phyloP scores from a whole-genome alignment of 1,140 invertebrate genomes.

The Drosophila busckii region DNA sequence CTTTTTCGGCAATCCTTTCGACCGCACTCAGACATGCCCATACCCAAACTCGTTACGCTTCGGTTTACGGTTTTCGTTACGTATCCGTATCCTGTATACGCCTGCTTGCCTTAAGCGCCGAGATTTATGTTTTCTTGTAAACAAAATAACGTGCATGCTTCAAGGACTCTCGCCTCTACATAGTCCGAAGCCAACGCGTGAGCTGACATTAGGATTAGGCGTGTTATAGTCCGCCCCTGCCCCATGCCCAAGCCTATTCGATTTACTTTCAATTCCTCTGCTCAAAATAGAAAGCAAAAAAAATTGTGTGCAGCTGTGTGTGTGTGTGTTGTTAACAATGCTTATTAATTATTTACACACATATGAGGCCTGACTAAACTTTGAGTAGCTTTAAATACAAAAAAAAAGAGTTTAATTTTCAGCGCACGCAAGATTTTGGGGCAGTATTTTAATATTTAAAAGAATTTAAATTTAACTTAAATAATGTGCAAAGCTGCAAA shows the following conservation, averaged over 20 bases:
- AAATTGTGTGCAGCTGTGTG: constrained; percentile 2
- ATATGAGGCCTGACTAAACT: too few species aligned
- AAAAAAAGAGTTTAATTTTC: too few species aligned
- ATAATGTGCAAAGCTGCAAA: too few species aligned
- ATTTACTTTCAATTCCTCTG: constrained; percentile 48
- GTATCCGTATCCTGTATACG: not conserved
- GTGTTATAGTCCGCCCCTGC: constrained; percentile 26
- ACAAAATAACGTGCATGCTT: constrained; percentile 73
- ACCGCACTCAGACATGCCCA: constrained; percentile 62
- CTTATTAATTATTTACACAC: constrained; percentile 71
- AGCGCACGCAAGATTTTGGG: too few species aligned
- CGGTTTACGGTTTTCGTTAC: too few species aligned
- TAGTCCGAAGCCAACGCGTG: constrained; percentile 9
- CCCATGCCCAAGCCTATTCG: constrained; percentile 50
- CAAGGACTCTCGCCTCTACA: constrained; percentile 35
- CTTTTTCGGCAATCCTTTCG: constrained; percentile 67
- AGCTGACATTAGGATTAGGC: constrained; percentile 61
- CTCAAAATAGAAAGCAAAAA: too few species aligned
- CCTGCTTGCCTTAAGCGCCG: constrained; percentile 29
- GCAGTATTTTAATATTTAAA: too few species aligned
- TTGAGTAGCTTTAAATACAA: too few species aligned
- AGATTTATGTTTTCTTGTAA: constrained; percentile 77
- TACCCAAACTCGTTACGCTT: constrained; percentile 14
- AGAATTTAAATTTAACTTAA: too few species aligned
- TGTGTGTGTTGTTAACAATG: constrained; percentile 8